Evolutionary conservation across 92 coral and sea anemone genomes (phyloP).

Genomic region (Siderastrea siderea): DNA sequence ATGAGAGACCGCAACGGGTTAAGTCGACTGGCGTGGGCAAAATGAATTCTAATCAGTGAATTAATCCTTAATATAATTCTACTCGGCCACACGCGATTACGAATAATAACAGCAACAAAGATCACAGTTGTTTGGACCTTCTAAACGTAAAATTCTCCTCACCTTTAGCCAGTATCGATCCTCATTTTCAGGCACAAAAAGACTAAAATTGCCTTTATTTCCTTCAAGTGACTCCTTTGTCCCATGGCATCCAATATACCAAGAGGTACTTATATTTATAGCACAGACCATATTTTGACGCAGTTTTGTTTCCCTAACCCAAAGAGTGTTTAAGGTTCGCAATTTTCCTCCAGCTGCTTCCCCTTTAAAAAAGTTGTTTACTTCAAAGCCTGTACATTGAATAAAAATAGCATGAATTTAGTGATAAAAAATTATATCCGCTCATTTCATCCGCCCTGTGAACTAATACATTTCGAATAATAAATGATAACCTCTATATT

Average conservation of each 20-base stretch:
- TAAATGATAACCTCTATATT: too few species aligned
- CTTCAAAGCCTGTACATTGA: background rate
- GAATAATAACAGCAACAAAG: too few species aligned
- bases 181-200: background rate
- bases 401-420: too few species aligned
- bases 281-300: background rate
- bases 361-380: background rate
- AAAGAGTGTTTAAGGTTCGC: background rate
- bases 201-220: background rate
- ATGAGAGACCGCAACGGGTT: too few species aligned
- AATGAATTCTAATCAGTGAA: too few species aligned
- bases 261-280: background rate
- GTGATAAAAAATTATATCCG: too few species aligned
- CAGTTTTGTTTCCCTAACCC: background rate
- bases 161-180: background rate
- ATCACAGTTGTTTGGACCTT: too few species aligned
- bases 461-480: too few species aligned
- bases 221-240: background rate
- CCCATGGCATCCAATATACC: slow-evolving; percentile 26
- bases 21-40: too few species aligned
- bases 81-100: too few species aligned
- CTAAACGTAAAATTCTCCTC: background rate
- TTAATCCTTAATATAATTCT: too few species aligned
- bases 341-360: background rate
- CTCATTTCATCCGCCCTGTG: too few species aligned